A percentile compares a stretch with the other conserved stretches of the same genome.
phyloP scores from a whole-genome alignment of 2,797 vertebrate species.

The Takifugu ocellatus region DNA sequence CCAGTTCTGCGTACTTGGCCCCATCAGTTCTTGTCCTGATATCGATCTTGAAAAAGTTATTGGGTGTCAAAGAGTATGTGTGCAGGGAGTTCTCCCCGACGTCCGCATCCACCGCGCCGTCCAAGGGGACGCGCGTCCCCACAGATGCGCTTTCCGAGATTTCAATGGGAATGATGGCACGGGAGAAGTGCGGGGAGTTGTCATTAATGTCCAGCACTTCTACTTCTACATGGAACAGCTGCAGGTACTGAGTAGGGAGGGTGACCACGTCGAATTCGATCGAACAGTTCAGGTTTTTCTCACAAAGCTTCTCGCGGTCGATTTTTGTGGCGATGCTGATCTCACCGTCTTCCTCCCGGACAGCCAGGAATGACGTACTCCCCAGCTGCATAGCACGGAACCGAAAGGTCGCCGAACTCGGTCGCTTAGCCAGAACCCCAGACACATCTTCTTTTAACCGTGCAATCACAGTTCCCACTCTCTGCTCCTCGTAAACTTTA shows the following conservation, averaged over 20 bases:
- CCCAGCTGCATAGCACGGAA: slow-evolving; percentile 93
- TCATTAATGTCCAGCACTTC: slow-evolving; percentile 97
- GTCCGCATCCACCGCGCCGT: slow-evolving; percentile 91
- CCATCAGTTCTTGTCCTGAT: slow-evolving; percentile 90
- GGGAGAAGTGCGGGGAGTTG: slow-evolving; percentile 91
- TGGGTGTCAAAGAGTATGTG: slow-evolving; percentile 87
- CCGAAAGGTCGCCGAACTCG: slow-evolving; percentile 81
- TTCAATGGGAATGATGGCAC: slow-evolving; percentile 89
- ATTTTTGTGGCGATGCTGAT: slow-evolving; percentile 90
- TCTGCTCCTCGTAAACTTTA: slow-evolving; percentile 95
- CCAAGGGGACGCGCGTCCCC: slow-evolving; percentile 90
- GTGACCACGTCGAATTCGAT: slow-evolving; percentile 97
- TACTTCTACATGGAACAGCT: slow-evolving; percentile 94
- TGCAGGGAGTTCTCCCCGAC: slow-evolving; percentile 92
- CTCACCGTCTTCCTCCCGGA: slow-evolving; percentile 91
- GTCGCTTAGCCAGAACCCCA: slow-evolving; percentile 82
- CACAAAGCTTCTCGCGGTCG: slow-evolving; percentile 94
- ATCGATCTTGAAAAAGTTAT: slow-evolving; percentile 91
- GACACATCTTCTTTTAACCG: slow-evolving; percentile 89
- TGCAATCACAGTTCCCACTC: slow-evolving; percentile 88
- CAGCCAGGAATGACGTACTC: slow-evolving; percentile 80
- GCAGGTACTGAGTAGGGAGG: slow-evolving; percentile 91
- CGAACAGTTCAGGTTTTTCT: slow-evolving; percentile 92
- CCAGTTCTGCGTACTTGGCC: slow-evolving; percentile 92
- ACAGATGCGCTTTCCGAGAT: slow-evolving; percentile 95